Base-by-base conservation (phyloP, 2,797 vertebrate species). In the Tokudaia tokunoshimensis region DNA sequence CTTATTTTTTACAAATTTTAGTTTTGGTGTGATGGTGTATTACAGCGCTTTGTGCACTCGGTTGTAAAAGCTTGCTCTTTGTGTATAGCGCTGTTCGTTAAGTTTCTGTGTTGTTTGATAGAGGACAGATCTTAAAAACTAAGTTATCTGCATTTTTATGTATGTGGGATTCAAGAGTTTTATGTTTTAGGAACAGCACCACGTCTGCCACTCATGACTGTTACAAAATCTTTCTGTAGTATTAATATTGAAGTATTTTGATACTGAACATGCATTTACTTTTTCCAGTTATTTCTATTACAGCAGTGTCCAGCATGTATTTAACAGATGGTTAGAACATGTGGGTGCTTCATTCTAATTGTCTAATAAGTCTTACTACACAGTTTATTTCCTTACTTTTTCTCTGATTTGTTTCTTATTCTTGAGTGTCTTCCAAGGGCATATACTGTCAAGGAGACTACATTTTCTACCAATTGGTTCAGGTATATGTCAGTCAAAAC, bases 341-440 rank as follows among this genome's bases (percentile, higher is more conserved):
- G 11, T 63, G 17, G n/a, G 26, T 94, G 61, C 6, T 79, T 89
- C 29, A 7, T 79, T 89, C n/a, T 61, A 84, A 24, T 29, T 80
- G 72, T 89, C 37, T 22, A 92, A 26, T 61, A 89, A 96, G 70
- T 55, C 34, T 84, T 41, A 83, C 61, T 57, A 31, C 26, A 47
- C 63, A 94, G 78, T 79, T 19, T 57, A 78, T 78, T 87, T 84
- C n/a, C 83, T 85, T 94, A 47, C 11, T 80, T 37, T 93, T 92
- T 72, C 72, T 92, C 44, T 37, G 76, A 6, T 20, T 83, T 91
- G 82, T 88, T 22, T 55, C 81, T 83, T 95, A 59, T 72, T 0
- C 72, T 34, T 67, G 19, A 79, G 55, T 14, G 34, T 57, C 14
- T 76, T 94, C 78, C 9, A 76, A 79, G 86, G 86, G 37, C 44